Evolutionary conservation across 2,797 vertebrate genomes (phyloP).

Genomic region (Apogon hyalosoma): DNA sequence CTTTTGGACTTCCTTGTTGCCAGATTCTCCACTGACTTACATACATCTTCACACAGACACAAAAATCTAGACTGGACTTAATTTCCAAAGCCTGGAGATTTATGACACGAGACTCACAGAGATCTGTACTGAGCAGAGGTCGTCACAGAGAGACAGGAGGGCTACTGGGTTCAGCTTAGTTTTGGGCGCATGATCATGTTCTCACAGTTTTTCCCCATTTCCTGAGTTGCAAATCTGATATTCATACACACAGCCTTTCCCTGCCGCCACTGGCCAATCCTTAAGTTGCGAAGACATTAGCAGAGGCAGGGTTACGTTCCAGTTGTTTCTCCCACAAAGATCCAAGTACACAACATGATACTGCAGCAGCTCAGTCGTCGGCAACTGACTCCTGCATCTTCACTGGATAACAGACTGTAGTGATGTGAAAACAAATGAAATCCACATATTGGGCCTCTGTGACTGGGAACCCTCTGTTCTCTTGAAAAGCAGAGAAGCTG

Average conservation of each 20-base stretch:
- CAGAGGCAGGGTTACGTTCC: conserved; percentile 58
- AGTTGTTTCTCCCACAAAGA: conserved; percentile 53
- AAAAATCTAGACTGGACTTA: conserved; percentile 35
- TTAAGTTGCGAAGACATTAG: conserved; percentile 69
- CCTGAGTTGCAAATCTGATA: conserved; percentile 65
- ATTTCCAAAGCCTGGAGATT: conserved; percentile 42
- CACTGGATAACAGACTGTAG: conserved; percentile 17
- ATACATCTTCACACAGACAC: conserved; percentile 26
- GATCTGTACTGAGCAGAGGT: conserved; percentile 39
- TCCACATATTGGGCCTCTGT: conserved; percentile 30
- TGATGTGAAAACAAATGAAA: conserved; percentile 44
- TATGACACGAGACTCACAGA: conserved; percentile 23
- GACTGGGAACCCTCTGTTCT: conserved; percentile 57
- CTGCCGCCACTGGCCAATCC: conserved; percentile 37
- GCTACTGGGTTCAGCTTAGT: conserved; percentile 46
- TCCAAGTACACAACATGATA: conserved; percentile 27
- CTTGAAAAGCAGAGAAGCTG: conserved; percentile 59
- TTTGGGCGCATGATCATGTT: conserved; percentile 59
- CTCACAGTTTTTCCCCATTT: conserved; percentile 62
- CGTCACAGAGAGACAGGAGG: conserved; percentile 40
- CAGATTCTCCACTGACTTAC: conserved; percentile 33
- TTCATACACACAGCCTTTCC: conserved; percentile 55
- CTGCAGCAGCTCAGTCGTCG: not conserved
- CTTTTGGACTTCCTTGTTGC: conserved; percentile 25
- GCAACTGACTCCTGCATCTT: conserved; percentile 26